These are phyloP conservation scores for Corella eumyota DNA, from an alignment of 23 tunicate genomes.

Conservation along the genomic window DNA sequence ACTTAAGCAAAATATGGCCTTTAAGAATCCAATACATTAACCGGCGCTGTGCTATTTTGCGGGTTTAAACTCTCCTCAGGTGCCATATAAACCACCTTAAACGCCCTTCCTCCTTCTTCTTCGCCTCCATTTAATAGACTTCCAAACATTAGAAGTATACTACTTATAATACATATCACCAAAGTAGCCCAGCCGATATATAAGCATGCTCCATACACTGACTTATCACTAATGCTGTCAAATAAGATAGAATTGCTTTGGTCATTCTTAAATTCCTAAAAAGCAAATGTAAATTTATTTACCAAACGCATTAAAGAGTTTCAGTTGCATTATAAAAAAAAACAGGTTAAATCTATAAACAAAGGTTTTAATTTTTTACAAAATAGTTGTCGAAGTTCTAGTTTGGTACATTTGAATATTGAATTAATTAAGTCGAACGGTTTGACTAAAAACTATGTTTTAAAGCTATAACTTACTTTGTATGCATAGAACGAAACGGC, in stretches of 20 bases:
- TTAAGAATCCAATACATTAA: too few species aligned
- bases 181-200: conserved; percentile 50
- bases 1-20: too few species aligned
- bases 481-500: conserved; percentile 82
- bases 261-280: conserved; percentile 21
- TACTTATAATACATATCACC: conserved; percentile 4
- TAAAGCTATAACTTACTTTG: conserved; percentile 39
- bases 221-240: conserved; percentile 7
- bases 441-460: too few species aligned
- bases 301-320: too few species aligned
- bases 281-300: too few species aligned
- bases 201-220: conserved; percentile 24
- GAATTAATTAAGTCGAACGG: too few species aligned
- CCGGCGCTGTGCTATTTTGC: background rate
- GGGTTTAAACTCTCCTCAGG: background rate
- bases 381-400: too few species aligned
- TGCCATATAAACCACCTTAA: background rate
- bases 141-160: conserved; percentile 10
- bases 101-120: conserved; percentile 7
- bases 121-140: conserved; percentile 18
- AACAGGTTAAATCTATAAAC: too few species aligned
- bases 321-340: too few species aligned
- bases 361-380: too few species aligned
- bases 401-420: too few species aligned
- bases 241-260: conserved; percentile 9